A percentile compares a stretch with the other conserved stretches of the same genome.
Conservation (phyloP, 2,888 invertebrate genomes). For the Diaphora mendica region DNA sequence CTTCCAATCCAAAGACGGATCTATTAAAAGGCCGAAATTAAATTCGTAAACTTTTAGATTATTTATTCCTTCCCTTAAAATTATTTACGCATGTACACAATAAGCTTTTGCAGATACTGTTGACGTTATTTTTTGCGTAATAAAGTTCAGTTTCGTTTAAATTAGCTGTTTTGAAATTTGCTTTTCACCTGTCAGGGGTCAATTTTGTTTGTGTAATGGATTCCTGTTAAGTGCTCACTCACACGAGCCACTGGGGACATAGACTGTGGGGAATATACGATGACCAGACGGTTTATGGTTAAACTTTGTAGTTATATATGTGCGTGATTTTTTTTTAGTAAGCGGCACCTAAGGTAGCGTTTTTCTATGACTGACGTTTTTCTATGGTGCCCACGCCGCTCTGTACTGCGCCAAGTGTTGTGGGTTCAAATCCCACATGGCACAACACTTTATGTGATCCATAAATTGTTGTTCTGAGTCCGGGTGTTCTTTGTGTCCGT, state of each 20-base stretch:
- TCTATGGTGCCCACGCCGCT: too few species aligned
- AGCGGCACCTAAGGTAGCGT: not conserved
- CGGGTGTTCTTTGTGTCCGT: too few species aligned
- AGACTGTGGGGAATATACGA: conserved; percentile 19
- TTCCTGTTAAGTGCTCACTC: conserved; percentile 54
- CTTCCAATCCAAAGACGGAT: conserved; percentile 50
- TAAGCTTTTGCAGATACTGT: conserved; percentile 16
- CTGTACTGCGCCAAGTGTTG: too few species aligned
- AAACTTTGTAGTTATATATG: conserved; percentile 11
- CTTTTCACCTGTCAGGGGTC: conserved; percentile 57
- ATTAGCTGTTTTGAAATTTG: conserved; percentile 33
- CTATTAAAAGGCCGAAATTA: conserved; percentile 61
- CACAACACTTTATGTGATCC: too few species aligned
- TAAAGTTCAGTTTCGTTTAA: conserved; percentile 47
- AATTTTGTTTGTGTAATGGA: conserved; percentile 61
- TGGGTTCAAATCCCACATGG: too few species aligned
- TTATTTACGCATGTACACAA: conserved; percentile 56
- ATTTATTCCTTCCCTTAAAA: conserved; percentile 64
- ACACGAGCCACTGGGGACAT: conserved; percentile 36
- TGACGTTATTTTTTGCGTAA: conserved; percentile 23
- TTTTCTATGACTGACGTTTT: too few species aligned
- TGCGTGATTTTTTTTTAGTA: not conserved
- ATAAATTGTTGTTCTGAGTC: too few species aligned
- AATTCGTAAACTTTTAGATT: conserved; percentile 64
- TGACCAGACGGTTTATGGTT: conserved; percentile 23